phyloP scores from a whole-genome alignment of 2,797 vertebrate species.

The Gymnopithys bicolor region DNA sequence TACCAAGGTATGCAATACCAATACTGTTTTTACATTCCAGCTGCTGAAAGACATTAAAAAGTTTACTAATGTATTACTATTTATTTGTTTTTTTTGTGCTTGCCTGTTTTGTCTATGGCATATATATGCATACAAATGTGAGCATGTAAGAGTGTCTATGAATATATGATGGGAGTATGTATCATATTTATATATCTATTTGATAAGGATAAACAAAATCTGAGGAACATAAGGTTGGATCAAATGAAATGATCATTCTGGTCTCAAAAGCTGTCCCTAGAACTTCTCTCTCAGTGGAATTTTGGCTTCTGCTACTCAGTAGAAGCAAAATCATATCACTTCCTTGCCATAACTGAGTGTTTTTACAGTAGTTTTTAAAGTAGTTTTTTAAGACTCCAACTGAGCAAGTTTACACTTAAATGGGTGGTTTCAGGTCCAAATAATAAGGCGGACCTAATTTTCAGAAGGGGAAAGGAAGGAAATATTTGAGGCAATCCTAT shows the following conservation, averaged over 20 bases:
- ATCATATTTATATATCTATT: not conserved
- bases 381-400: not conserved
- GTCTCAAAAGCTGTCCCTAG: not conserved
- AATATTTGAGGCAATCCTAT: not conserved
- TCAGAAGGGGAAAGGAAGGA: not conserved
- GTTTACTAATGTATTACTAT: not conserved
- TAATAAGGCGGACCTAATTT: not conserved
- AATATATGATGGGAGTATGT: not conserved
- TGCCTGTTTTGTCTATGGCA: not conserved
- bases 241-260: not conserved
- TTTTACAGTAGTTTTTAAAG: too few species aligned
- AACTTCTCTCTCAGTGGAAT: not conserved
- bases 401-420: not conserved
- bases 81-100: not conserved
- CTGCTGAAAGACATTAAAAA: not conserved
- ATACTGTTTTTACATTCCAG: not conserved
- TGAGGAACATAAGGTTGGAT: not conserved
- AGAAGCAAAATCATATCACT: not conserved
- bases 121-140: too few species aligned
- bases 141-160: not conserved
- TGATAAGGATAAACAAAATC: not conserved
- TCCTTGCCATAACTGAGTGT: not conserved
- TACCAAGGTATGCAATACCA: not conserved
- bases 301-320: not conserved
- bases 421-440: not conserved